Base-by-base conservation (phyloP, 2,888 invertebrate species). In the Leucophenga montana region DNA sequence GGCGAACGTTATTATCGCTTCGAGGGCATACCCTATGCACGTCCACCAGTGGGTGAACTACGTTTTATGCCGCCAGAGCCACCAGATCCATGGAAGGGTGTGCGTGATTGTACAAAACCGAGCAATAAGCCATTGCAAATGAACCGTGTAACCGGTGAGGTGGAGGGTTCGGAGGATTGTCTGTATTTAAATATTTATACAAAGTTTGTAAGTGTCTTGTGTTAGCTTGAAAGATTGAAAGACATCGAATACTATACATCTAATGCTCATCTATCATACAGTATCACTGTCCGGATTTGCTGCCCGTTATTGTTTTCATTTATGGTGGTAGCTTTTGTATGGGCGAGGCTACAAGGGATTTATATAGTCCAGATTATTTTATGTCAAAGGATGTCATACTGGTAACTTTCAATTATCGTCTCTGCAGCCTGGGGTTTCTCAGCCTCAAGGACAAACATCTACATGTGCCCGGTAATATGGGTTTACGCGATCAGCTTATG, bases 101-200 rank as follows among this genome's bases (percentile, higher is more conserved):
- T 89, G 0, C 74, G 85, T 70, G 88, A 90, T 70, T 88, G 89
- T 5, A 84, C 85, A 0, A 72, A 81, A 31, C 80, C 80, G 67
- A 81, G 84, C 3, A 71, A 79, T 1, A 79, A 85, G 68, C 87
- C 87, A 5, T 75, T 87, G 8, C 89, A 89, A 67, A 81, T 77
- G 50, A 79, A 82, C 64, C 8, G 76, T 0, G 50, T 80, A 4
- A 80, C 86, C 0, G 82, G 88, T 13, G 4, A 22, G 3, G 70
- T 85, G 6, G 77, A 73, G 5, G 91, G 91, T 3, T 77, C 81
- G 31, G 91, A 91, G 79, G 90, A 91, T 76, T 91, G 91, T 73
- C 79, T 91, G 13, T 89, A 89, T 78, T 78, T 91, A 20, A 91
- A 90, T 82, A 88, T 91, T 2, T 89, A 85, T 62, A 74, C 83